Percentiles rank a stretch among this genome's conserved stretches.
phyloP scores from a whole-genome alignment of 2,113 vertebrate species.

The Nesogale talazaci region DNA sequence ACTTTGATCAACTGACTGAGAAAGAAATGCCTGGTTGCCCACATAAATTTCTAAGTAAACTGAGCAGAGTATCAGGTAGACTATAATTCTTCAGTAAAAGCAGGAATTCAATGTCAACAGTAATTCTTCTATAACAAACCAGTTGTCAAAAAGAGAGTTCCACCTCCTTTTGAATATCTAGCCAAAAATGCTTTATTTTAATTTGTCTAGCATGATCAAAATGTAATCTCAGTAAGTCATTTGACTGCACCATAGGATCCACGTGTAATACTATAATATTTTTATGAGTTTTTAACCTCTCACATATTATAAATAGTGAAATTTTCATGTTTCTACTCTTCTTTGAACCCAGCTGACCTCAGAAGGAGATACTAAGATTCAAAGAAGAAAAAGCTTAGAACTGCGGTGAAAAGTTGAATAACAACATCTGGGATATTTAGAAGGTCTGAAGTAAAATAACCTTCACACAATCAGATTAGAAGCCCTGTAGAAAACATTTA shows the following conservation, averaged over 20 bases:
- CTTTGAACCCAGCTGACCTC: constrained; percentile 45
- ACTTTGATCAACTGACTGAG: constrained; percentile 4
- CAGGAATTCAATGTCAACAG: not conserved
- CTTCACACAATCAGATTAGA: constrained; percentile 49
- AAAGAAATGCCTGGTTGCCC: constrained; percentile 18
- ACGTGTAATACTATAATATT: not conserved
- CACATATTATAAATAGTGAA: constrained; percentile 27
- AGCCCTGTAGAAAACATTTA: constrained; percentile 34
- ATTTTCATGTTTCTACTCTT: constrained; percentile 55
- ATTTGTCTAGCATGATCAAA: constrained; percentile 22
- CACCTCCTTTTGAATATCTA: constrained; percentile 67
- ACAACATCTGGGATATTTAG: constrained; percentile 24
- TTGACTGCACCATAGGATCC: constrained; percentile 49
- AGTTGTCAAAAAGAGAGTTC: not conserved
- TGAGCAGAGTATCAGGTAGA: not conserved
- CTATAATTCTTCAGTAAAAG: constrained; percentile 5
- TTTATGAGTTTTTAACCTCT: constrained; percentile 47
- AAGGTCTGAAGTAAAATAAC: constrained; percentile 21
- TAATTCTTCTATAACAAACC: not conserved
- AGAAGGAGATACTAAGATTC: not conserved
- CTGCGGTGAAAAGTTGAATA: constrained; percentile 40
- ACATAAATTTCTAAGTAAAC: constrained; percentile 51
- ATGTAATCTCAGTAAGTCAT: constrained; percentile 8
- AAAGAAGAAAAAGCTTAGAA: constrained; percentile 32
- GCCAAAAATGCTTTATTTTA: constrained; percentile 66